These are phyloP conservation scores for Cavia porcellus DNA, from an alignment of 2,113 vertebrate genomes.

Conservation along the genomic window DNA sequence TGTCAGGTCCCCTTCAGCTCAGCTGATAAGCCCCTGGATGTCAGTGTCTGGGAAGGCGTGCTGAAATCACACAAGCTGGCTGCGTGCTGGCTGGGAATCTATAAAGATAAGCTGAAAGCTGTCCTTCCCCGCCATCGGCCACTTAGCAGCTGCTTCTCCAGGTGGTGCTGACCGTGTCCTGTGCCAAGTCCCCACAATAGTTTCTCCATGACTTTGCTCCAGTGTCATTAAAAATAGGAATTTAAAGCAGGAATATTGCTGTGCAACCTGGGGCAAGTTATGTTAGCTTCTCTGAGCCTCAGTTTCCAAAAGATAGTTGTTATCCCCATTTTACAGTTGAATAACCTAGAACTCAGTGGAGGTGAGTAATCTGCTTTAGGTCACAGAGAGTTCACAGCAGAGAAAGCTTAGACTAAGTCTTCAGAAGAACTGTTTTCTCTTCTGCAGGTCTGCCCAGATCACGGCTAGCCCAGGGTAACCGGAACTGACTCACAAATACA, in stretches of 20 bases:
- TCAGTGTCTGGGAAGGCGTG: not conserved
- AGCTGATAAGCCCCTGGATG: not conserved
- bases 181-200: not conserved
- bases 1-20: not conserved
- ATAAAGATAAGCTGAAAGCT: not conserved
- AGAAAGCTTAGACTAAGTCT: not conserved
- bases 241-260: not conserved
- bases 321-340: not conserved
- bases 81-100: not conserved
- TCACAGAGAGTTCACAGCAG: not conserved
- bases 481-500: not conserved
- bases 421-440: not conserved
- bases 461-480: not conserved
- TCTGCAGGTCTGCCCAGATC: not conserved
- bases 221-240: not conserved
- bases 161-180: not conserved
- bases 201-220: not conserved
- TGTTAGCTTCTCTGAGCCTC: not conserved
- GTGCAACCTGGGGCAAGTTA: not conserved
- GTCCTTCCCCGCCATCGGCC: fast-evolving
- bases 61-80: not conserved
- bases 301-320: not conserved
- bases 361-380: not conserved
- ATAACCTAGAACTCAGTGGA: not conserved
- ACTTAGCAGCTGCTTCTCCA: not conserved